Evolutionary conservation across 2,888 invertebrate genomes (phyloP), one percentile per base, ranked within the genome.

Genomic region (Trisateles emortualis): DNA sequence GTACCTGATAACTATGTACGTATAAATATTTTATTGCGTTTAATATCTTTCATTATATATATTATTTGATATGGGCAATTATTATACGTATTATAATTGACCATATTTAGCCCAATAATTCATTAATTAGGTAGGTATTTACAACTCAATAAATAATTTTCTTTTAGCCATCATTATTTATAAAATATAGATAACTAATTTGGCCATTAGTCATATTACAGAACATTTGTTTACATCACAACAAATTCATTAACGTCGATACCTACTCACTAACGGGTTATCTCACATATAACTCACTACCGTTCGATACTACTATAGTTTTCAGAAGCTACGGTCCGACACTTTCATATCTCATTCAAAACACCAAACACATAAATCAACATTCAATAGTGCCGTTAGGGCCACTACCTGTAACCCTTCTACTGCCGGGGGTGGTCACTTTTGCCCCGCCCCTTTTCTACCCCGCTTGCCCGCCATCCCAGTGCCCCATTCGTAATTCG

Each of bases 391-490:
- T 32, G 51, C 64, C 65, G 65, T 52, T 65, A 68, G 48, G 50
- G 50, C 6, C 14, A 19, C 42, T 42, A 42, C 42, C 42, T 42
- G 42, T 2, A 42, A 42, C 42, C 42, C 42, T 42, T 42, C 42
- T 14, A 58, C 62, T 61, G 50, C 54, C 68, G 61, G 61, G 64
- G 62, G 67, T 62, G 72, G 67, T 56, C 68, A 73, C 64, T 66
- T 57, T 64, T 49, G 73, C 76, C 51, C 76, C 81, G 78, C 78
- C 78, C 60, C 66, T 46, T 54, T 47, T 40, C 46, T 38, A 59
- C 47, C 55, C 59, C 64, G 51, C 44, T 45, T 59, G 65, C 47
- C 45, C 52, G 61, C 57, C 56, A 56, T 64, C 49, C 48, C 46
- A 60, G 42, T 40, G 52, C 43, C 30, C 54, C 73, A 78, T 69